phyloP scores from a whole-genome alignment of 2,888 invertebrate genomes.

The Sinohyriopsis cumingii region DNA sequence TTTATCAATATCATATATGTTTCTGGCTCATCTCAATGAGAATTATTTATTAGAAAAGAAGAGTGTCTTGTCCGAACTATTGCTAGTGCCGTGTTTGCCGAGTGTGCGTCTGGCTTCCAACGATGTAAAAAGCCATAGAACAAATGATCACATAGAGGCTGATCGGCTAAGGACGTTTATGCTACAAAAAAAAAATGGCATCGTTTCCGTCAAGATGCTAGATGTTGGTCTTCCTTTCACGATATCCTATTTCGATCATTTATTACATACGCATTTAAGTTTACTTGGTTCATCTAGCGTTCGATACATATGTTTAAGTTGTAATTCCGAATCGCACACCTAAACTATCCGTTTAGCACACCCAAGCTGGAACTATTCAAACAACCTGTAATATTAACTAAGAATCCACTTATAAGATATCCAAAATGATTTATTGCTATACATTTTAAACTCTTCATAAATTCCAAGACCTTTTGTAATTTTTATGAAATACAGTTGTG shows the following conservation, averaged over 20 bases:
- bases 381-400: too few species aligned
- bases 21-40: slow-evolving; percentile 3
- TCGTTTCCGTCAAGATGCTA: slow-evolving; percentile 12
- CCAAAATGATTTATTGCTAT: too few species aligned
- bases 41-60: neutral
- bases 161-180: neutral
- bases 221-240: slow-evolving; percentile 8
- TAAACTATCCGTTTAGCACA: too few species aligned
- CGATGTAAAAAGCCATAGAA: slow-evolving; percentile 6
- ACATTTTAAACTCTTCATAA: too few species aligned
- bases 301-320: too few species aligned
- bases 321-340: too few species aligned
- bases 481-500: too few species aligned
- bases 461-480: too few species aligned
- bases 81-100: slow-evolving; percentile 8
- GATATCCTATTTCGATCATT: slow-evolving; percentile 7
- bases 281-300: too few species aligned
- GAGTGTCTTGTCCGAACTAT: neutral
- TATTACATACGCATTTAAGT: too few species aligned
- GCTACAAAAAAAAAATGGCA: slow-evolving; percentile 6
- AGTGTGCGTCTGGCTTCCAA: slow-evolving; percentile 9
- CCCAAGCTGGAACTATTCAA: too few species aligned
- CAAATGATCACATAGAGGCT: slow-evolving; percentile 5
- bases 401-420: too few species aligned
- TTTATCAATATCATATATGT: neutral